Base-by-base conservation (phyloP, 1,140 invertebrate genomes). In the Drosophila seguyi region DNA sequence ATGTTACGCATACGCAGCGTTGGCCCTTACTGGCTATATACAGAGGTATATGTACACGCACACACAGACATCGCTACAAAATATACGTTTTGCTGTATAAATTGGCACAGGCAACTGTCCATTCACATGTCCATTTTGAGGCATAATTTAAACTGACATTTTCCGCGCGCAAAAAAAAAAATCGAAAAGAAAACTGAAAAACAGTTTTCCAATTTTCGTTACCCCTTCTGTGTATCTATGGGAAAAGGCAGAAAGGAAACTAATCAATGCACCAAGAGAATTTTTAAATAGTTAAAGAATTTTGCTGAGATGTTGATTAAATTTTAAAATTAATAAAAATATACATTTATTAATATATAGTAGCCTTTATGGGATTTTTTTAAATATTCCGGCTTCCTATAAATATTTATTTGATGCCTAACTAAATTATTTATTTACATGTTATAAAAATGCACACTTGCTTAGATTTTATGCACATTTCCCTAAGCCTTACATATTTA, bases 121-220 rank as follows among this genome's bases (percentile, higher is more conserved):
- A 77, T 77, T 78, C 45, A 61, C 52, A 76, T 77, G 84, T 88
- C 84, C 80, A 80, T 87, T 83, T 76, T 78, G 66, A 50, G 59
- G 79, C 79, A 79, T 87, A 68, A 79, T 87, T 87, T 75, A 61
- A 83, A 83, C 81, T 83, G 83, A 83, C 84, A 88, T 79, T 82
- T 86, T 69, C n/a, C n/a, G 68, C 68, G 60, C 57, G 66, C 20
- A 58, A 44, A 11, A 42, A 45, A 22, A 45, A 61, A n/a, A n/a
- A n/a, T n/a, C n/a, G n/a, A 52, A 45, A 47, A 16, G 36, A 60
- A 58, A 34, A 18, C n/a, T 10, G 3, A 39, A 42, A 42, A 3
- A 39, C 71, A 14, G 20, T 65, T 75, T 80, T 73, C 66, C 75
- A 78, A 77, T 68, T 71, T 63, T 75, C 71, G 14, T n/a, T 10